Base-by-base conservation (phyloP, 1,140 invertebrate species). In the Nomia melanderi region DNA sequence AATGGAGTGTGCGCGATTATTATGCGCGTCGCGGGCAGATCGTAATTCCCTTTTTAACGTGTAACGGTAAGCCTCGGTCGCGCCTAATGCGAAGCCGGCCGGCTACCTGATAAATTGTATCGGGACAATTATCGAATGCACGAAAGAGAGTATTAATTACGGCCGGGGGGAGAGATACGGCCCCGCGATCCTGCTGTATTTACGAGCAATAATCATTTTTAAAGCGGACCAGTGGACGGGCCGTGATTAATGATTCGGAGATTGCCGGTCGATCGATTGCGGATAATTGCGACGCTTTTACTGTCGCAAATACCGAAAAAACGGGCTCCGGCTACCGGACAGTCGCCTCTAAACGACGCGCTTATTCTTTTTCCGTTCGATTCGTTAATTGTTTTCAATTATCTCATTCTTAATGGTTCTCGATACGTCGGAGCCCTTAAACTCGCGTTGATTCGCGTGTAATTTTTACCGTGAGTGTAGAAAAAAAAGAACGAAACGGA, bases 121-220 rank as follows among this genome's bases (percentile, higher is more conserved):
- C 72, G 72, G 62, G 4, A 44, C 50, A 74, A 57, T 57, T 65
- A 74, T 73, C 59, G 60, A 41, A 31, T n/a, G 33, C 41, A 20
- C 36, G 72, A 23, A 65, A 25, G 50, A 33, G 29, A 57, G 36
- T 65, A 74, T 74, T 74, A 74, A 74, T 74, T 74, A 65, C 50
- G 50, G 39, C 47, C 60, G 20, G n/a, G 23, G 59, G 33, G 25
- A 64, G 23, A 44, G 60, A 74, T 66, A 66, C 60, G 60, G 25
- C 3, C 47, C 1, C 41, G 20, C 29, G 23, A 50, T 25, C 44
- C 27, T n/a, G 4, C 14, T 9, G 36, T 50, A 66, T 74, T 74
- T 66, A 74, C 62, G 62, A 66, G 72, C 62, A 66, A 66, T 33
- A 44, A 74, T 44, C 62, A 66, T 74, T 74, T 74, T 74, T 64